Evolutionary conservation across 1,140 invertebrate genomes (phyloP), one percentile per base, ranked within the genome.

Genomic region (Orchesella cincta): DNA sequence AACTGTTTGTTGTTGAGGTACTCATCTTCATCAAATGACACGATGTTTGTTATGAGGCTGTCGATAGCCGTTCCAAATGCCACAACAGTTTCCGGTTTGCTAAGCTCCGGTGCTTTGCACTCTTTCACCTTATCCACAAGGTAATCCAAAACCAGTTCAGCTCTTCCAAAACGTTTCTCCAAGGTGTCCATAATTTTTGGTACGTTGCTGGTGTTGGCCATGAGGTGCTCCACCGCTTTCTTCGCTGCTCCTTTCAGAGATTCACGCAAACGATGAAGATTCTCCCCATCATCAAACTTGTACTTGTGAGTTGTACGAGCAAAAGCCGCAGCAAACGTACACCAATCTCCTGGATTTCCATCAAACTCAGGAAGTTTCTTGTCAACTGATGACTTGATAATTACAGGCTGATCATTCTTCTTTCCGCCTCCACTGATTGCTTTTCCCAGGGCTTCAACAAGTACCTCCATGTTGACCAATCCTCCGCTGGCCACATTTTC

Each of bases 211-310:
- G 71, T 34, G 71, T n/a, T 46, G 23, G 39, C 31, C 34, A 73
- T n/a, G 35, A 73, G 39, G 29, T 51, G 34, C 5, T 46, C 1
- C 0, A 39, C 62, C 1, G 35, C 23, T 5, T 64, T 29, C n/a
- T 20, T 26, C 23, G 74, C 74, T 33, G 31, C 34, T 64, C 74
- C 74, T 39, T 64, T 75, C 18, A 75, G 23, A 67, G 51, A 62
- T 8, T 64, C 36, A 5, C 12, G 12, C 5, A 75, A 29, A 28
- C 74, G 33, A 14, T 26, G 1, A 31, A 75, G 16, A 35, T 75
- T 75, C 35, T 75, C 74, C 3, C 14, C 34, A 28, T 75, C 54
- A 18, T 46, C 39, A 46, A 46, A 46, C 18, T 46, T 46, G 18
- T 8, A 46, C 18, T 46, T 46, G 5, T 46, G 5, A 46, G 5